Percentiles rank a stretch among this genome's conserved stretches.
phyloP scores from a whole-genome alignment of 2,797 vertebrate genomes.

The Neostethus bicornis region DNA sequence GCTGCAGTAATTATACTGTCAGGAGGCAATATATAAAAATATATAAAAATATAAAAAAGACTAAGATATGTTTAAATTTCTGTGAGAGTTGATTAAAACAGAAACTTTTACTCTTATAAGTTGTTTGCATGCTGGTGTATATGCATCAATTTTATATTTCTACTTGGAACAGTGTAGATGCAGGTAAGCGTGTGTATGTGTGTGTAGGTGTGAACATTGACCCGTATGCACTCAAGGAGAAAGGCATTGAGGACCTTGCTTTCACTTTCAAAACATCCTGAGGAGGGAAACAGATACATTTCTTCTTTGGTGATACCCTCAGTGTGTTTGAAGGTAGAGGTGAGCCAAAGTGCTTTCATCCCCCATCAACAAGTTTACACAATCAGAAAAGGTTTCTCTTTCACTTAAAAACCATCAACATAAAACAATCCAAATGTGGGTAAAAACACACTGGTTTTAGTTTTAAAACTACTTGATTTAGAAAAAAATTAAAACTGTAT shows the following conservation, averaged over 20 bases:
- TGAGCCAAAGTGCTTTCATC: slow-evolving; percentile 47
- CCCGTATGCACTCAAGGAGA: slow-evolving; percentile 13
- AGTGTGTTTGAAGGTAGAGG: slow-evolving; percentile 8
- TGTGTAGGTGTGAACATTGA: slow-evolving; percentile 9
- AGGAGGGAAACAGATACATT: slow-evolving; percentile 42
- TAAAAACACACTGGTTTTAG: slow-evolving; percentile 3
- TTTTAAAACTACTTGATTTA: slow-evolving; percentile 2
- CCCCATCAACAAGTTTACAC: slow-evolving; percentile 51
- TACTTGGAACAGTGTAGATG: slow-evolving; percentile 33
- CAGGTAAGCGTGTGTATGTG: slow-evolving; percentile 28
- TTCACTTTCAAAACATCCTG: slow-evolving; percentile 69
- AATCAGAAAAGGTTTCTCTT: slow-evolving; percentile 38
- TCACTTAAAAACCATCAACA: slow-evolving; percentile 23
- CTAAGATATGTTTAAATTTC: neutral
- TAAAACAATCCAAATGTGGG: neutral
- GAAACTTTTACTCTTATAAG: too few relatives aligned
- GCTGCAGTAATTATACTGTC: neutral
- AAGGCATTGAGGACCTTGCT: slow-evolving; percentile 31
- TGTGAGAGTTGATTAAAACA: neutral
- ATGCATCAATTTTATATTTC: slow-evolving; percentile 29
- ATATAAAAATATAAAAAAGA: too few relatives aligned
- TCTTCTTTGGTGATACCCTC: slow-evolving; percentile 12
- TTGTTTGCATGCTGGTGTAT: slow-evolving; percentile 41
- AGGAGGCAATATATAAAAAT: neutral
- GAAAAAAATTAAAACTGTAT: neutral